Evolutionary conservation across 2,888 invertebrate genomes (phyloP).

Genomic region (Lissocephala sabroskyi): DNA sequence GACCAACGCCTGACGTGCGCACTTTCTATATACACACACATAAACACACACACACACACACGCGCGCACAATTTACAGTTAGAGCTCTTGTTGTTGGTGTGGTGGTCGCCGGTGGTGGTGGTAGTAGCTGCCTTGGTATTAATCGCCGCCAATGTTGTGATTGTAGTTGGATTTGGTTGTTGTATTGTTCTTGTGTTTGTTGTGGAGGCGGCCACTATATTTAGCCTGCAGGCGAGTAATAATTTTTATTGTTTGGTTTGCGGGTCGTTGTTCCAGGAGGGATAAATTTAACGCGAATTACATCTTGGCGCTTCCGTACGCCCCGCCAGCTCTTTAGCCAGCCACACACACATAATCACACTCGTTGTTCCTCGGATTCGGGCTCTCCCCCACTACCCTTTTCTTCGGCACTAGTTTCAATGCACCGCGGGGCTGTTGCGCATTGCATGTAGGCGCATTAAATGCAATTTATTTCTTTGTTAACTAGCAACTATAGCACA

Average conservation of each 20-base stretch:
- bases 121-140: slow-evolving; percentile 26
- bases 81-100: slow-evolving; percentile 14
- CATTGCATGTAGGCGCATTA: too few relatives aligned
- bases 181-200: slow-evolving; percentile 26
- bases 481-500: too few relatives aligned
- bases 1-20: slow-evolving; percentile 54
- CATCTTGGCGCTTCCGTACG: slow-evolving; percentile 43
- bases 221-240: slow-evolving; percentile 27
- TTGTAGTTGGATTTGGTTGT: slow-evolving; percentile 12
- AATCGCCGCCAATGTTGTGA: slow-evolving; percentile 21
- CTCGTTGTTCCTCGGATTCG: slow-evolving; percentile 5
- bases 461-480: too few relatives aligned
- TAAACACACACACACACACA: slow-evolving; percentile 12
- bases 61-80: slow-evolving; percentile 13
- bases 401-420: too few relatives aligned
- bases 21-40: slow-evolving; percentile 44
- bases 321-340: slow-evolving; percentile 12
- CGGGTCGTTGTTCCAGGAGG: slow-evolving; percentile 15
- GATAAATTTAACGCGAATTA: slow-evolving; percentile 32
- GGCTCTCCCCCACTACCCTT: too few relatives aligned
- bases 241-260: slow-evolving; percentile 46
- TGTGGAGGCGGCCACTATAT: slow-evolving; percentile 25
- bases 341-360: slow-evolving; percentile 13
- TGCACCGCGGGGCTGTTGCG: too few relatives aligned
- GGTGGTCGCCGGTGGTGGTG: not conserved